phyloP scores from a whole-genome alignment of 1,140 invertebrate species.

The Heliconius melpomene region DNA sequence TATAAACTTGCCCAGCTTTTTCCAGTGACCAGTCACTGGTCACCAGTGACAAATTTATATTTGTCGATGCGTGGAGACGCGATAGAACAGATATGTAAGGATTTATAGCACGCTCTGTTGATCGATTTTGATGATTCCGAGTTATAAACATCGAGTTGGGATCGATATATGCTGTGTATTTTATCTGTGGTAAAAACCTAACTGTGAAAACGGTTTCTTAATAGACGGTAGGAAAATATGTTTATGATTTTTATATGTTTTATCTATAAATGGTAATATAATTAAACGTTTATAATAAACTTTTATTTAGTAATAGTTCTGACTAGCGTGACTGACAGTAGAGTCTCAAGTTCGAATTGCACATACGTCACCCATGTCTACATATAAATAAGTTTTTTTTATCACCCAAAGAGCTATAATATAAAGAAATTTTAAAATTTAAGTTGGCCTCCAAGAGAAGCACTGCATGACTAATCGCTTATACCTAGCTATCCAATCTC shows the following conservation, averaged over 20 bases:
- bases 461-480: too few species aligned
- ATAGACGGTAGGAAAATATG: background rate
- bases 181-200: background rate
- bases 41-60: slow-evolving; percentile 77
- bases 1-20: slow-evolving; percentile 70
- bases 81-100: slow-evolving; percentile 72
- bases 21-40: slow-evolving; percentile 47
- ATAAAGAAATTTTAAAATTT: too few species aligned
- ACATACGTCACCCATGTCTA: too few species aligned
- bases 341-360: too few species aligned
- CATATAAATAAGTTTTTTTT: too few species aligned
- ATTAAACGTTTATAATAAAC: too few species aligned
- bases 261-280: too few species aligned
- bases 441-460: too few species aligned
- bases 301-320: too few species aligned
- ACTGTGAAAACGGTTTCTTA: background rate
- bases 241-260: background rate
- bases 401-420: too few species aligned
- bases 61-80: slow-evolving; percentile 66
- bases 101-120: slow-evolving; percentile 68
- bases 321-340: too few species aligned
- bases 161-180: background rate
- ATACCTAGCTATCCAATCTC: too few species aligned
- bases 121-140: slow-evolving; percentile 71
- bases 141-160: slow-evolving; percentile 10